phyloP scores from a whole-genome alignment of 2,113 vertebrate genomes.

The Hippocampus abdominalis region DNA sequence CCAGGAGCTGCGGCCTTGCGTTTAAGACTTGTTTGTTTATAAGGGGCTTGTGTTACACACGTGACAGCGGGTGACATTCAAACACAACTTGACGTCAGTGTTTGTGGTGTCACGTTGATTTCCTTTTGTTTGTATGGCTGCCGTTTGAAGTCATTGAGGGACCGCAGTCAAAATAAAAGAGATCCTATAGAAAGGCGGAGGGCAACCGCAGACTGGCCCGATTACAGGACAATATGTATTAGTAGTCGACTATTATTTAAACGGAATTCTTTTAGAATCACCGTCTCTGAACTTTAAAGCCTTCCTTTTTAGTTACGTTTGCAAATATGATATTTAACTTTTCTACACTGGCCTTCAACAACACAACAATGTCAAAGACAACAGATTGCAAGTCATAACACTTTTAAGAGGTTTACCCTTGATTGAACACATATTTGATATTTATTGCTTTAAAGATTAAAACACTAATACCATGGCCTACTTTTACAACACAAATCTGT shows the following conservation, averaged over 20 bases:
- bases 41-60: slow-evolving; percentile 24
- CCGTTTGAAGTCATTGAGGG: not conserved
- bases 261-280: not conserved
- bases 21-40: slow-evolving; percentile 37
- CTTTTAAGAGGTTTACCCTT: not conserved
- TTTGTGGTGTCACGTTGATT: slow-evolving; percentile 16
- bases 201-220: not conserved
- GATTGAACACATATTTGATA: not conserved
- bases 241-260: not conserved
- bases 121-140: slow-evolving; percentile 1
- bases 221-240: not conserved
- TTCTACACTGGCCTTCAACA: not conserved
- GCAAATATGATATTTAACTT: not conserved
- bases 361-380: not conserved
- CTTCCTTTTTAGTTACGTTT: not conserved
- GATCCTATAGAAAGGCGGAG: too few species aligned
- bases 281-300: not conserved
- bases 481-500: not conserved
- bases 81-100: slow-evolving; percentile 14
- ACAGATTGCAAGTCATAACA: not conserved
- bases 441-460: not conserved
- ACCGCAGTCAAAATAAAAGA: not conserved
- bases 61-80: slow-evolving; percentile 26
- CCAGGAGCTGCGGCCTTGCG: slow-evolving; percentile 14
- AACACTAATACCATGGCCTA: not conserved